Evolutionary conservation across 2,797 vertebrate genomes (phyloP), one percentile per base, ranked within the genome.

Genomic region (Leuciscus waleckii): DNA sequence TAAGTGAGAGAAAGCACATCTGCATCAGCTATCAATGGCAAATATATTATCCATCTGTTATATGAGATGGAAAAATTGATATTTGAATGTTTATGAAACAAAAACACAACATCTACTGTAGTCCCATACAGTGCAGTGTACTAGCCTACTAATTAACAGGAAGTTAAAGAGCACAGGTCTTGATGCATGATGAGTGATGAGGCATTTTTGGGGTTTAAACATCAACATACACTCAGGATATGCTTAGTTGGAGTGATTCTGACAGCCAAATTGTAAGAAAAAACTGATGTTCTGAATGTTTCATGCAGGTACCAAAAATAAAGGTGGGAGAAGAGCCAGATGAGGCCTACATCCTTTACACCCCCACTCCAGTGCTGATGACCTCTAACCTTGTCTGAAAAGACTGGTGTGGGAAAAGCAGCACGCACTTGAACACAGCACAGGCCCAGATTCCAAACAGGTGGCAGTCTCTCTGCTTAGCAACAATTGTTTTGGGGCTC

Each of bases 331-430:
- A 61, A 74, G 77, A 77, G 56, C 73, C 54, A 74, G 54, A 71
- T 41, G 58, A 87, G 84, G 63, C 81, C 85, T 95, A 94, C 93
- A 95, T 94, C 95, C 94, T 95, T 87, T 77, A 74, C 29, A 63
- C 37, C 81, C 80, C 49, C 65, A 67, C 37, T 81, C 21, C 46
- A 37, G 89, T 95, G 93, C 94, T 94, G 94, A 95, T 95, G 95
- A 96, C 96, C 96, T 96, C 95, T 95, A 95, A 96, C 95, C 95
- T 96, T 95, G 23, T 32, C 94, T 95, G 95, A 85, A 95, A 95
- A 95, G 93, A 94, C 87, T 94, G 96, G 93, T 97, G 96, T 97
- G 96, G 96, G 96, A 97, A 97, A 97, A 86, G 92, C 92, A 92
- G 94, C 87, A 90, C 92, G 88, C 94, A 94, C 93, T 91, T 94